Conservation (phyloP, 2,797 vertebrate species). For the Enteromius trimaculatus region DNA sequence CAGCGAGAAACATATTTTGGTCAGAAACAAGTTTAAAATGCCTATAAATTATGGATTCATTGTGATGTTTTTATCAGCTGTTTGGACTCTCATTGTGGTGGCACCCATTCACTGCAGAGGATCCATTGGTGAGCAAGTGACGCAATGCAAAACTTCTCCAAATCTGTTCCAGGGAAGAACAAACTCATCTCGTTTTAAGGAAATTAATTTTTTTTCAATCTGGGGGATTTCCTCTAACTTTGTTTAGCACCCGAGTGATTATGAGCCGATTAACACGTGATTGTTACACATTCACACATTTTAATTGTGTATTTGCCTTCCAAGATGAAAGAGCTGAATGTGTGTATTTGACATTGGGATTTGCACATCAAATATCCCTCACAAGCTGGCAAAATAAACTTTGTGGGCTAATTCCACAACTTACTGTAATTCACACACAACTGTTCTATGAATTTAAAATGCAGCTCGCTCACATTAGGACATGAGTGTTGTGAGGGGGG, state of each 20-base stretch:
- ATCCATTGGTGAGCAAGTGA: background rate
- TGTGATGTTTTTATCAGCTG: background rate
- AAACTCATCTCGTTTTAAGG: background rate
- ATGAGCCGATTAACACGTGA: constrained; percentile 74
- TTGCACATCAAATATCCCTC: constrained; percentile 75
- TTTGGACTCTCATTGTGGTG: background rate
- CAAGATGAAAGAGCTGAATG: constrained; percentile 71
- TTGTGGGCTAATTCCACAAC: constrained; percentile 62
- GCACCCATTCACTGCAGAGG: background rate
- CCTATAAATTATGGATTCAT: background rate
- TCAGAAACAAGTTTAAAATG: background rate
- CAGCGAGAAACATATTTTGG: background rate
- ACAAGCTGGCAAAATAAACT: constrained; percentile 74
- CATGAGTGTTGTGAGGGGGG: constrained; percentile 65
- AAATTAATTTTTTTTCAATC: background rate
- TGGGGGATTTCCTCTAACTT: constrained; percentile 41
- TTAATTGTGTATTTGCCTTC: constrained; percentile 48
- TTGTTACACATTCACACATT: constrained; percentile 57
- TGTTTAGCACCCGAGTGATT: constrained; percentile 76
- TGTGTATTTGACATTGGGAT: constrained; percentile 67
- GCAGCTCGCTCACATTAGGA: constrained; percentile 60
- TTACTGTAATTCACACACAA: constrained; percentile 68
- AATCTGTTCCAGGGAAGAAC: background rate
- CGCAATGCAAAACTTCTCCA: background rate
- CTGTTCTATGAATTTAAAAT: constrained; percentile 74